Conservation (phyloP, 2,888 invertebrate species). For the Caenorhabditis sulstoni region DNA sequence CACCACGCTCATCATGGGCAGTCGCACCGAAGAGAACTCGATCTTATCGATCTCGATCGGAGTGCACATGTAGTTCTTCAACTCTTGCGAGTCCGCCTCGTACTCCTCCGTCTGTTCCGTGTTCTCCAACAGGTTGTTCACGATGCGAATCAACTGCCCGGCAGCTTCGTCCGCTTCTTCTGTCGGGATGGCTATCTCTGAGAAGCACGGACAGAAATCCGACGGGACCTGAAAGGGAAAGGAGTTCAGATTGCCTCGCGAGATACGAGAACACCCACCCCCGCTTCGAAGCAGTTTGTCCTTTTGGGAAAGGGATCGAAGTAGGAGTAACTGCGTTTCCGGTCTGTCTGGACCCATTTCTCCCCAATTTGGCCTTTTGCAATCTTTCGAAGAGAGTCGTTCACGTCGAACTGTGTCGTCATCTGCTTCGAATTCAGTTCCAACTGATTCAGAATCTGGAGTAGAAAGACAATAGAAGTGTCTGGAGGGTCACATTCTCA, state of each 20-base stretch:
- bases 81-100: conserved; percentile 30
- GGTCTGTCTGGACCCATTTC: conserved; percentile 8
- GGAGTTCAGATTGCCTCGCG: neutral
- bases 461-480: neutral
- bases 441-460: conserved; percentile 74
- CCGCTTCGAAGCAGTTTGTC: conserved; percentile 68
- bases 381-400: conserved; percentile 78
- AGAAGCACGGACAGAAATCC: conserved; percentile 74
- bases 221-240: conserved; percentile 64
- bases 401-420: conserved; percentile 82
- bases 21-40: conserved; percentile 45
- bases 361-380: conserved; percentile 44
- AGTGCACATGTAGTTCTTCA: conserved; percentile 45
- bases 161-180: conserved; percentile 64
- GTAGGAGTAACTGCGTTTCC: conserved; percentile 53
- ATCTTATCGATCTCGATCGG: conserved; percentile 47
- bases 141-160: conserved; percentile 32
- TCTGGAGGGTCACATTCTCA: conserved; percentile 7
- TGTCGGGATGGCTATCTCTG: conserved; percentile 64
- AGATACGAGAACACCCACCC: conserved; percentile 28
- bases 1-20: conserved; percentile 48
- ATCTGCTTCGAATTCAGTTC: conserved; percentile 79
- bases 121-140: conserved; percentile 50
- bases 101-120: conserved; percentile 51
- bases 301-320: conserved; percentile 62